phyloP scores from a whole-genome alignment of 2,888 invertebrate genomes.

The Leptopilina drosophilae region DNA sequence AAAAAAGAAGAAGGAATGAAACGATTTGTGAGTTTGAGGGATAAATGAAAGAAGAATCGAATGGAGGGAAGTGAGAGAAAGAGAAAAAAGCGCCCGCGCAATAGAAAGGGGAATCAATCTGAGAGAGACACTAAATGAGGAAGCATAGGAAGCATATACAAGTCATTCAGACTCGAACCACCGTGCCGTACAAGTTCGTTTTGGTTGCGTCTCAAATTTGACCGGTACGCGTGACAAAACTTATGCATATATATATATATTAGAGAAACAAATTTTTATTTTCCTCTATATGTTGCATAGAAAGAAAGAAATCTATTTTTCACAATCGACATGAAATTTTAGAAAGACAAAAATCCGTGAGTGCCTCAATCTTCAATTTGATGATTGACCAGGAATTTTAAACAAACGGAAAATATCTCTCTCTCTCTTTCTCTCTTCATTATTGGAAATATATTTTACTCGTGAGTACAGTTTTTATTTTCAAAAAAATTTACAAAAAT shows the following conservation, averaged over 20 bases:
- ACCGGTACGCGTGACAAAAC: slow-evolving; percentile 46
- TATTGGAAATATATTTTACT: background rate
- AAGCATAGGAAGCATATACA: slow-evolving; percentile 53
- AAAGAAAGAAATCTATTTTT: background rate
- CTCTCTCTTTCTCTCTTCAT: background rate
- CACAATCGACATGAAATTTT: background rate
- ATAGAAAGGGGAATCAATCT: slow-evolving; percentile 42
- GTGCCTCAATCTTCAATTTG: slow-evolving; percentile 5
- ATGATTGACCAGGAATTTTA: slow-evolving; percentile 3
- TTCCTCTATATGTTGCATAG: background rate
- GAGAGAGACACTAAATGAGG: slow-evolving; percentile 49
- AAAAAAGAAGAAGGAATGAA: too few species aligned
- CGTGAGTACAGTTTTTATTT: background rate
- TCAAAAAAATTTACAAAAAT: too few species aligned
- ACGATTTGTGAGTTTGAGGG: background rate
- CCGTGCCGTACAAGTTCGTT: slow-evolving; percentile 59
- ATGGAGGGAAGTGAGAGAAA: slow-evolving; percentile 12
- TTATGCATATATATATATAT: background rate
- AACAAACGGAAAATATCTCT: background rate
- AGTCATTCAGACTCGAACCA: slow-evolving; percentile 66
- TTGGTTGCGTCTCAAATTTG: slow-evolving; percentile 51
- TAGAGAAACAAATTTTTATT: background rate
- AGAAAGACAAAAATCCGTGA: slow-evolving; percentile 8
- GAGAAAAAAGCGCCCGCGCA: slow-evolving; percentile 9
- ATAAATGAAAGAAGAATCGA: background rate